Base-by-base conservation (phyloP, 2,888 invertebrate genomes). In the Rotaria magnacalcarata region DNA sequence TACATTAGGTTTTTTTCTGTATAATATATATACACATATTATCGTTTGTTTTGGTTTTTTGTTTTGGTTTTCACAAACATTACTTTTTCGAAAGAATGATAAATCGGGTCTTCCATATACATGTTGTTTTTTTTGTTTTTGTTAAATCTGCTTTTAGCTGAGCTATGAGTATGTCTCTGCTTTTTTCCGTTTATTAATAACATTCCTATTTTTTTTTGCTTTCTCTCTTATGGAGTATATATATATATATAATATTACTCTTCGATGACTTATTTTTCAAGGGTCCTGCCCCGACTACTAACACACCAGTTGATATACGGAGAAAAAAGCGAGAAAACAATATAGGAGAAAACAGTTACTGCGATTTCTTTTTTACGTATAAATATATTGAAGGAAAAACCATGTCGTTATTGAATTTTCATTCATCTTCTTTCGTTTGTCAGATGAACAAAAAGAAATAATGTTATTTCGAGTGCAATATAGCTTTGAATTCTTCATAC, bases 401-500 rank as follows among this genome's bases (percentile, higher is more conserved):
- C 34, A 67, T 67, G 34, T 34, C 8, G 34, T 11, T 67, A 7
- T 19, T 67, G 34, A 67, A 67, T 67, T 27, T 19, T 27, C 14
- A 3, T 67, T 16, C 7, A 34, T 67, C 34, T 14, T 34, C 3
- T 34, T 67, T 41, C 34, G 7, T 67, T 54, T 34, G 34, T 19
- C 34, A 67, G 7, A 67, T 27, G 8, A 67, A 2, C 6, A 24
- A 6, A 24, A 56, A 7, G 24, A 56, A 34, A 67, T 34, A 27
- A n/a, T 6, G 3, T 67, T 34, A 80, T 80, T 80, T 47, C 0
- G 80, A 47, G 24, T 80, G 19, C n/a, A 80, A 47, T 2, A 80
- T 80, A 24, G 80, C 80, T 80, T 80, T 80, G 19, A 80, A 80
- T 80, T 80, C 80, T 80, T 47, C 80, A 47, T 80, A 80, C 4